phyloP scores from a whole-genome alignment of 2,888 invertebrate species.

The Anaspis maculata region DNA sequence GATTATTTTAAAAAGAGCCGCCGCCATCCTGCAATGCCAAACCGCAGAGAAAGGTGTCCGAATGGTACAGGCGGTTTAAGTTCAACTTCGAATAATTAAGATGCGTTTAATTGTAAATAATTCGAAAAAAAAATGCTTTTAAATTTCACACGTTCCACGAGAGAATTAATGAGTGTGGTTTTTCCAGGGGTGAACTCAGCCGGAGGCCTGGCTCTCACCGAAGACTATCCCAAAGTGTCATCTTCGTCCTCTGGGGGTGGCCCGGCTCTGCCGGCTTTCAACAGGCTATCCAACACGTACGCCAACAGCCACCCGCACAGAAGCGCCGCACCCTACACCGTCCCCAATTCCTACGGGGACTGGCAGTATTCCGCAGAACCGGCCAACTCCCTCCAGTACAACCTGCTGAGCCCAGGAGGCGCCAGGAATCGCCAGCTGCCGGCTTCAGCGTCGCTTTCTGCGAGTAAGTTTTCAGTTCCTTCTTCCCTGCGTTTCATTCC shows the following conservation, averaged over 20 bases:
- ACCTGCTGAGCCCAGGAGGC: slow-evolving; percentile 17
- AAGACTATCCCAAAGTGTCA: slow-evolving; percentile 31
- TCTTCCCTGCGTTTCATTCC: no score
- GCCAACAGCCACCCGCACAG: slow-evolving; percentile 21
- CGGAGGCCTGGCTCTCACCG: slow-evolving; percentile 18
- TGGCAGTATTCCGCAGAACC: slow-evolving; percentile 28
- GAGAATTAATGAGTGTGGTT: no score
- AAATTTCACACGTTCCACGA: no score
- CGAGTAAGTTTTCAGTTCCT: slow-evolving; percentile 53
- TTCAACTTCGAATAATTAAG: no score
- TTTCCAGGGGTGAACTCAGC: slow-evolving; percentile 10
- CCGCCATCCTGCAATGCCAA: no score
- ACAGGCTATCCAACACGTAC: slow-evolving; percentile 28
- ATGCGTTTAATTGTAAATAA: no score
- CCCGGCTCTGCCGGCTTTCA: slow-evolving; percentile 34
- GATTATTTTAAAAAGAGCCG: no score
- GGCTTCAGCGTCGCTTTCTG: slow-evolving; percentile 62
- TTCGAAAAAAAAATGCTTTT: no score
- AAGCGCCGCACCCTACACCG: slow-evolving; percentile 20
- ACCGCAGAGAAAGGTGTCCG: no score
- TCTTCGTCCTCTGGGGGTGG: slow-evolving; percentile 27
- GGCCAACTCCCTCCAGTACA: slow-evolving; percentile 13
- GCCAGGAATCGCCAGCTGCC: slow-evolving; percentile 46
- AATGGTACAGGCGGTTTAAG: no score
- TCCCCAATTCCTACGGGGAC: slow-evolving; percentile 25